Conservation (phyloP, 2,888 invertebrate genomes). For the Encarsia formosa region DNA sequence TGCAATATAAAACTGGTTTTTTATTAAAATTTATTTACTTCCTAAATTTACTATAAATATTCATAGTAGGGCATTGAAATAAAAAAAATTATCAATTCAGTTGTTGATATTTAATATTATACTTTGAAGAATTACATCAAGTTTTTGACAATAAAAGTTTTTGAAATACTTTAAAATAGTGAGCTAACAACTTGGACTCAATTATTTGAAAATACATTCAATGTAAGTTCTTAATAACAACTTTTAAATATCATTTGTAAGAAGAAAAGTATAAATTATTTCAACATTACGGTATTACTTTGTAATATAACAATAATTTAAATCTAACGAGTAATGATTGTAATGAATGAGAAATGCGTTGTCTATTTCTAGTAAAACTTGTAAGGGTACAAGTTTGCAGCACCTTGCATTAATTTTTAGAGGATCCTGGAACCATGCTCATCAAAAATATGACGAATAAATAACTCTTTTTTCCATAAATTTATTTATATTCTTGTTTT, state of each 20-base stretch:
- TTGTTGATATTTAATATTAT: slow-evolving; percentile 8
- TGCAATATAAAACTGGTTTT: slow-evolving; percentile 14
- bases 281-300: slow-evolving; percentile 14
- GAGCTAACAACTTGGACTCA: slow-evolving; percentile 15
- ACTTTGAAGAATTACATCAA: slow-evolving; percentile 23
- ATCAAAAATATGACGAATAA: slow-evolving; percentile 23
- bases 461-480: slow-evolving; percentile 11
- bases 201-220: slow-evolving; percentile 16
- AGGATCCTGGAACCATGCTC: slow-evolving; percentile 18
- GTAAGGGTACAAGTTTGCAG: slow-evolving; percentile 9
- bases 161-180: slow-evolving; percentile 16
- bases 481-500: too few species aligned
- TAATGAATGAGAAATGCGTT: slow-evolving; percentile 1
- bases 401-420: slow-evolving; percentile 16
- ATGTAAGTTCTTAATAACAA: slow-evolving; percentile 12
- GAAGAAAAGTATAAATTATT: slow-evolving; percentile 18
- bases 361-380: slow-evolving; percentile 10
- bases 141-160: slow-evolving; percentile 20
- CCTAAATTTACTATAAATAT: not conserved
- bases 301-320: slow-evolving; percentile 20
- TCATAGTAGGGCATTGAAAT: not conserved
- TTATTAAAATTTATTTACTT: not conserved
- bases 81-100: not conserved
- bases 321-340: slow-evolving; percentile 15
- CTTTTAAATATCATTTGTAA: slow-evolving; percentile 15